Evolutionary conservation across 1,140 invertebrate species (phyloP).

Genomic region (Wiebesia pumilae): DNA sequence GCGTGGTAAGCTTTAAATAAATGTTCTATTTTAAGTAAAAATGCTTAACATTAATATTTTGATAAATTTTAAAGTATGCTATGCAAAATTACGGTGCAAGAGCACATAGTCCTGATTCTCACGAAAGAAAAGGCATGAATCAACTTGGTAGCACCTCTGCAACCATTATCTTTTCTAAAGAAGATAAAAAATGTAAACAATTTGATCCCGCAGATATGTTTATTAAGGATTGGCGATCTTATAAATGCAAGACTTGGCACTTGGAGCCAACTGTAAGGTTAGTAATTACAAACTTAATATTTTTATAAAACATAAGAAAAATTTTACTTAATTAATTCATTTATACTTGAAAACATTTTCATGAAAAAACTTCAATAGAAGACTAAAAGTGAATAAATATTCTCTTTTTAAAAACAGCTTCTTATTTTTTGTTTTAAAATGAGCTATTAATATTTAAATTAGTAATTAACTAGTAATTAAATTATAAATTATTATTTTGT

Average conservation of each 20-base stretch:
- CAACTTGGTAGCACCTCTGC: conserved; percentile 55
- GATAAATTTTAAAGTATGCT: conserved; percentile 53
- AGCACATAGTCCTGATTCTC: conserved; percentile 73
- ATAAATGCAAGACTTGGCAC: conserved; percentile 97
- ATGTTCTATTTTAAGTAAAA: background rate
- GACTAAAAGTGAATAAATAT: too few species aligned
- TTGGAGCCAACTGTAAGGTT: conserved; percentile 96
- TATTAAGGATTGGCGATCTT: conserved; percentile 93
- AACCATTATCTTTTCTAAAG: conserved; percentile 65
- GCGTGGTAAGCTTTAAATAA: conserved; percentile 78
- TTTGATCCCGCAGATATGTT: conserved; percentile 78
- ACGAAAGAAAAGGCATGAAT: conserved; percentile 62
- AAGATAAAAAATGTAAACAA: conserved; percentile 73
- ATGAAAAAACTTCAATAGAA: too few species aligned
- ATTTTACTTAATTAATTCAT: background rate
- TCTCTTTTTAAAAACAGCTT: too few species aligned
- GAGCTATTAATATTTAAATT: too few species aligned
- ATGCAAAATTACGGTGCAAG: conserved; percentile 67
- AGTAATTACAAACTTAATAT: conserved; percentile 49
- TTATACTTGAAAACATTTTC: too few species aligned
- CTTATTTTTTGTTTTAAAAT: too few species aligned
- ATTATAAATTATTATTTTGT: too few species aligned
- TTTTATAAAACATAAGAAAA: background rate
- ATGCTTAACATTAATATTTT: conserved; percentile 25
- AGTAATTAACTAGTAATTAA: too few species aligned